These are phyloP conservation scores for Lagorchestes hirsutus DNA, from an alignment of 2,797 vertebrate genomes.

Conservation along the genomic window DNA sequence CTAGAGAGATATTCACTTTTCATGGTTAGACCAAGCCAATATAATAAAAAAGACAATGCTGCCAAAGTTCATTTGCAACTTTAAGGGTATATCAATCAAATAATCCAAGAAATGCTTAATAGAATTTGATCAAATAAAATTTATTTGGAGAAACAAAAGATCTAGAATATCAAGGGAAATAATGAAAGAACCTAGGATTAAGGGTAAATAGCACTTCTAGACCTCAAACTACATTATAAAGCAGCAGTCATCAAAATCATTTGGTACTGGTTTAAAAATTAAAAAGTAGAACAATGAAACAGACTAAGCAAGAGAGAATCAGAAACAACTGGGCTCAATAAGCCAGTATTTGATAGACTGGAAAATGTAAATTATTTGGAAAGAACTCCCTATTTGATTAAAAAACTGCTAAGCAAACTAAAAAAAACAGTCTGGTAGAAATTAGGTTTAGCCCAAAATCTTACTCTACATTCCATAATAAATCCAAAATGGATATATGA, in stretches of 20 bases:
- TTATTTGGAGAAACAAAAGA: neutral
- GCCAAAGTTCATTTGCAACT: neutral
- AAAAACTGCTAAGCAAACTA: neutral
- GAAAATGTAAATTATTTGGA: neutral
- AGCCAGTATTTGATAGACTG: neutral
- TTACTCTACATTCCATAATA: neutral
- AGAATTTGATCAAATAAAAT: neutral
- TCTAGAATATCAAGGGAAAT: neutral
- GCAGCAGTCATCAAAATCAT: neutral
- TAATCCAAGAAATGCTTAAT: neutral
- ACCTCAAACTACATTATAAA: neutral
- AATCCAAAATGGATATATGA: neutral
- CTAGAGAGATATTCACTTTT: neutral
- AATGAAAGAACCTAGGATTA: neutral
- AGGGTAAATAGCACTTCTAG: neutral
- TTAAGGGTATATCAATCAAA: neutral
- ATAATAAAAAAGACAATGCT: neutral
- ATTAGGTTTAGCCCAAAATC: neutral
- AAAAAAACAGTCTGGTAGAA: neutral
- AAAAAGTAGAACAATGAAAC: neutral
- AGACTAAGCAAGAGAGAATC: neutral
- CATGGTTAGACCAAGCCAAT: neutral
- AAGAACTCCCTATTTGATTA: neutral
- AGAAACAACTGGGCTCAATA: neutral
- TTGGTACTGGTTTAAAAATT: neutral